These are phyloP conservation scores for Takifugu bimaculatus DNA, from an alignment of 2,113 vertebrate species.

Conservation along the genomic window DNA sequence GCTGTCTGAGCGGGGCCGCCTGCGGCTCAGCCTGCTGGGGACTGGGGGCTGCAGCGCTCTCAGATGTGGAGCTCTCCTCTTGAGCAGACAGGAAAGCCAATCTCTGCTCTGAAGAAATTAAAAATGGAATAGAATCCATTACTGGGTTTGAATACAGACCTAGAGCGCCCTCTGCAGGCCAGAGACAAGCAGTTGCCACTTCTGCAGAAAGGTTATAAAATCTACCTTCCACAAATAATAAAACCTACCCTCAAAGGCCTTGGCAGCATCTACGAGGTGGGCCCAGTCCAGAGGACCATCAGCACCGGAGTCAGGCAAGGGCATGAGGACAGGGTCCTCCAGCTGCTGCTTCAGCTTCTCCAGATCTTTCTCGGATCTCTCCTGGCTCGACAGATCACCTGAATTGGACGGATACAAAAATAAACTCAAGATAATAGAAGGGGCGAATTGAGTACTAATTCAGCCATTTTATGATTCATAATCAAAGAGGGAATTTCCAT, in stretches of 20 bases:
- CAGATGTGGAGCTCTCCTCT: slow-evolving; percentile 82
- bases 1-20: slow-evolving; percentile 77
- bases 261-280: slow-evolving; percentile 91
- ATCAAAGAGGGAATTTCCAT: neutral
- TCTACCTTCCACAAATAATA: slow-evolving; percentile 1
- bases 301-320: slow-evolving; percentile 84
- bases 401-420: slow-evolving; percentile 3
- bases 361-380: slow-evolving; percentile 86
- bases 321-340: slow-evolving; percentile 88
- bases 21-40: slow-evolving; percentile 86
- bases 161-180: slow-evolving; percentile 37
- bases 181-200: neutral
- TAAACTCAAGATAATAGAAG: neutral
- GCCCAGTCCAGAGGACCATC: slow-evolving; percentile 88
- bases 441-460: neutral
- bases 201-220: neutral
- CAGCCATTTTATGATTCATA: neutral
- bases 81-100: slow-evolving; percentile 85
- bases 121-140: neutral
- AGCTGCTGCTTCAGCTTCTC: slow-evolving; percentile 81
- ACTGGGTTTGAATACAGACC: neutral
- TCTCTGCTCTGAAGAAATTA: slow-evolving; percentile 80
- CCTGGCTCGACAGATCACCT: slow-evolving; percentile 90
- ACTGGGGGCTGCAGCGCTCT: slow-evolving; percentile 76
- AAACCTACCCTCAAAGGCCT: slow-evolving; percentile 89